These are phyloP conservation scores for Sinodicranocentrus sp. DNA, from an alignment of 2,888 invertebrate genomes.

Conservation along the genomic window DNA sequence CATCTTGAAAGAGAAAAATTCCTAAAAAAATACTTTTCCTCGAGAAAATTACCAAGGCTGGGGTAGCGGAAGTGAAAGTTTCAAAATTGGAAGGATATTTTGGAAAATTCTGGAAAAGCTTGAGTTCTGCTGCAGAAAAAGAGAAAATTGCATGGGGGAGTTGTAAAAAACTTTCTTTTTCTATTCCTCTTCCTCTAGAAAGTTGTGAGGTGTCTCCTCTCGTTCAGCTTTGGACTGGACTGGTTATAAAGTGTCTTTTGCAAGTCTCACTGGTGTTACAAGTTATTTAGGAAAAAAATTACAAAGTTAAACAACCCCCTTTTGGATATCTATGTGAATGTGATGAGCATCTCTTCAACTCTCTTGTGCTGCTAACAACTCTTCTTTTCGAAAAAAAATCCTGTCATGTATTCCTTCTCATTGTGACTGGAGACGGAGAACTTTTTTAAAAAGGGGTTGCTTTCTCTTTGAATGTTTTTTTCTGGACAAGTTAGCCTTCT, in stretches of 20 bases:
- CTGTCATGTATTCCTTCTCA: background rate
- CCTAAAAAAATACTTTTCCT: background rate
- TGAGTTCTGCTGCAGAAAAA: too few species aligned
- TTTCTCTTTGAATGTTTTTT: too few species aligned
- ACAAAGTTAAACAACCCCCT: constrained; percentile 48
- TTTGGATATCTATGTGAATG: constrained; percentile 32
- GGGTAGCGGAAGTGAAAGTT: background rate
- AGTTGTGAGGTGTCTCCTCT: background rate
- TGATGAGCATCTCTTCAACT: constrained; percentile 5
- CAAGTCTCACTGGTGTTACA: background rate
- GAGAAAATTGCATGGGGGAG: constrained; percentile 34
- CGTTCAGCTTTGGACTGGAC: background rate
- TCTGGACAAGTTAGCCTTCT: too few species aligned
- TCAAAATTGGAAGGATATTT: background rate
- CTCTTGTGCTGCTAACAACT: too few species aligned
- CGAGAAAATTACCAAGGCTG: background rate
- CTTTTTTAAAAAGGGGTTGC: background rate
- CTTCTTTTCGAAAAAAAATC: too few species aligned
- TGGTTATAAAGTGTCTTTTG: background rate
- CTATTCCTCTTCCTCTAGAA: background rate
- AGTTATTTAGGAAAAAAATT: constrained; percentile 37
- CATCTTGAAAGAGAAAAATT: background rate
- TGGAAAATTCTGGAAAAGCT: background rate
- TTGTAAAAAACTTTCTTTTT: constrained; percentile 26
- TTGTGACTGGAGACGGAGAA: too few species aligned